Percentiles rank a stretch among this genome's conserved stretches.
Evolutionary conservation across 2,888 invertebrate species (phyloP).

Genomic region (Fragum sueziense): DNA sequence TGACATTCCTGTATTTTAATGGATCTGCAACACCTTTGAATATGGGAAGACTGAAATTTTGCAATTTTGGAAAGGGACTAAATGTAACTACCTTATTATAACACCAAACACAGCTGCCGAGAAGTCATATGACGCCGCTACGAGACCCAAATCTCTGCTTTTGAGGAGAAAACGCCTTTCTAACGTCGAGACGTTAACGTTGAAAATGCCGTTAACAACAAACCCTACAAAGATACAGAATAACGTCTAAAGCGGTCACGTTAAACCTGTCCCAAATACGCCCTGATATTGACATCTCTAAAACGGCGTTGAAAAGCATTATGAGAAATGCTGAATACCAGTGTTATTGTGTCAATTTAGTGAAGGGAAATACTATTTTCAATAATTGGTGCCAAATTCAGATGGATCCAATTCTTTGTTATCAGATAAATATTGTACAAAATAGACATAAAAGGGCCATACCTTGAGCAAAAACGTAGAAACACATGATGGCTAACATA

Average conservation of each 20-base stretch:
- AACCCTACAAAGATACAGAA: constrained; percentile 68
- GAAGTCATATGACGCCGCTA: constrained; percentile 78
- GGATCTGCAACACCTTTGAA: neutral
- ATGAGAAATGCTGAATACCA: too few relatives aligned
- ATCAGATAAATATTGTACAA: too few relatives aligned
- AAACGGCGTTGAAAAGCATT: too few relatives aligned
- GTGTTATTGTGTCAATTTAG: too few relatives aligned
- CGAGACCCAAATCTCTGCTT: constrained; percentile 74
- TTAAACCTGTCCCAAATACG: too few relatives aligned
- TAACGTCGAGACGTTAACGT: constrained; percentile 77
- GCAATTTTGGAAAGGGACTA: neutral
- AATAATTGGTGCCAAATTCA: too few relatives aligned
- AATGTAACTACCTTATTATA: constrained; percentile 63
- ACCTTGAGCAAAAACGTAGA: constrained; percentile 73
- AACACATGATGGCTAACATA: constrained; percentile 68
- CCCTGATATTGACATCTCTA: too few relatives aligned
- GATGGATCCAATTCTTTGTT: too few relatives aligned
- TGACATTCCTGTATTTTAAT: too few relatives aligned
- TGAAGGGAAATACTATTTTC: too few relatives aligned
- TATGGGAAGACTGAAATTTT: neutral
- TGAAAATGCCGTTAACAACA: constrained; percentile 78
- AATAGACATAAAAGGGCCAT: too few relatives aligned
- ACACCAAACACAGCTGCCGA: constrained; percentile 76
- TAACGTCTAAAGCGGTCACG: too few relatives aligned
- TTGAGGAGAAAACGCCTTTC: constrained; percentile 77